These are phyloP conservation scores for Epinephelus cyanopodus DNA, from an alignment of 2,113 vertebrate genomes.

Conservation along the genomic window DNA sequence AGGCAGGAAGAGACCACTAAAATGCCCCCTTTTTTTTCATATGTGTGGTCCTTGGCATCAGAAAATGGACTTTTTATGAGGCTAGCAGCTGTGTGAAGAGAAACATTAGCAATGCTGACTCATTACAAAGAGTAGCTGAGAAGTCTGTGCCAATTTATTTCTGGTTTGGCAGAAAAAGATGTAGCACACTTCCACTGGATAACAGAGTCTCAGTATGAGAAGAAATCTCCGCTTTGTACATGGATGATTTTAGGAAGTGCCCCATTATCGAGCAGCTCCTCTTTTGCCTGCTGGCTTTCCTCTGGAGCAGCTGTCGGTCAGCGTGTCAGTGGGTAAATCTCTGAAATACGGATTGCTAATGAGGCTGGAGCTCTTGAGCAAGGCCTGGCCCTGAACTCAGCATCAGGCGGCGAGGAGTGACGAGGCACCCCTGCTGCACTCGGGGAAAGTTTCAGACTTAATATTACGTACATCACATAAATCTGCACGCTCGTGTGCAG, in stretches of 20 bases:
- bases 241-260: conserved; percentile 62
- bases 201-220: conserved; percentile 28
- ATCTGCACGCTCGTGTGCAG: background rate
- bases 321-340: conserved; percentile 69
- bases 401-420: conserved; percentile 53
- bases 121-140: conserved; percentile 65
- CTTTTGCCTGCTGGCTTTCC: conserved; percentile 65
- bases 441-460: conserved; percentile 12
- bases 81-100: conserved; percentile 66
- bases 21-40: conserved; percentile 54
- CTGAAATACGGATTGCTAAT: conserved; percentile 69
- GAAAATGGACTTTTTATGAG: conserved; percentile 55
- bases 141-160: conserved; percentile 58
- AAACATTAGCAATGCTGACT: conserved; percentile 70
- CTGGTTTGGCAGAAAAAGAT: conserved; percentile 57
- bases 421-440: conserved; percentile 63
- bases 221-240: conserved; percentile 58
- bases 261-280: conserved; percentile 42
- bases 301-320: conserved; percentile 78
- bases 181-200: conserved; percentile 39
- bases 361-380: conserved; percentile 65
- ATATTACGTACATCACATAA: background rate
- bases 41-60: conserved; percentile 68
- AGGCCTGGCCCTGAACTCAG: conserved; percentile 60
- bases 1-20: conserved; percentile 64